Evolutionary conservation across 1,140 invertebrate species (phyloP).

Genomic region (Sminthurides bifidus): DNA sequence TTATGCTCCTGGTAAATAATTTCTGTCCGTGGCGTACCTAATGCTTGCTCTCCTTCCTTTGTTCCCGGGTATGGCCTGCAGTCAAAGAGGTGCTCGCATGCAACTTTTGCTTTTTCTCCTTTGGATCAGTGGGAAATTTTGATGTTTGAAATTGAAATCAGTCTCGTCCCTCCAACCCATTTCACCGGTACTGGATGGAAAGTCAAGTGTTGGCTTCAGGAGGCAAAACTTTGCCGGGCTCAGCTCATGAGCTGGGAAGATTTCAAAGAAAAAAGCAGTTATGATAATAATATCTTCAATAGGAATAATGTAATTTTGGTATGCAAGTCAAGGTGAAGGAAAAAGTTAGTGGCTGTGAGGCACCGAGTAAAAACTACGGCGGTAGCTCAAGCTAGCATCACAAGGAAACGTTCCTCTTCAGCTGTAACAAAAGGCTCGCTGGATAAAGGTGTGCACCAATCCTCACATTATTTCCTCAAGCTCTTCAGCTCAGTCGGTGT

Average conservation of each 20-base stretch:
- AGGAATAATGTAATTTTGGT: background rate
- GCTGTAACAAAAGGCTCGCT: background rate
- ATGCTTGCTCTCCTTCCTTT: background rate
- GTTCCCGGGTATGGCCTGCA: conserved; percentile 6
- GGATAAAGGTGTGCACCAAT: background rate
- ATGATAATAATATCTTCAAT: conserved; percentile 1
- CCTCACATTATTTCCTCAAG: background rate
- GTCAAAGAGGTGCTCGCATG: no score
- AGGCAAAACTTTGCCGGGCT: no score
- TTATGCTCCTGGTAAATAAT: conserved; percentile 26
- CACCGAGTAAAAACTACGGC: background rate
- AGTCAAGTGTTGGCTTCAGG: no score
- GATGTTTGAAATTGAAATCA: background rate
- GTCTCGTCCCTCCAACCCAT: background rate
- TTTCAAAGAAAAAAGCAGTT: background rate
- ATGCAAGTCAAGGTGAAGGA: background rate
- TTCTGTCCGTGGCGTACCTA: background rate
- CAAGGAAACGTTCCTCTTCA: no score
- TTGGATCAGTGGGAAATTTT: background rate
- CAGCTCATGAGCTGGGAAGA: background rate
- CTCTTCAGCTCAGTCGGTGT: no score
- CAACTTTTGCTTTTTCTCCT: no score
- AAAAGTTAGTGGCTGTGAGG: background rate
- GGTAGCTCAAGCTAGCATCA: no score
- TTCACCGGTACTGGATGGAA: no score